A percentile compares a stretch with the other conserved stretches of the same genome.
Evolutionary conservation across 2,888 invertebrate genomes (phyloP).

Genomic region (Dusona sp.): DNA sequence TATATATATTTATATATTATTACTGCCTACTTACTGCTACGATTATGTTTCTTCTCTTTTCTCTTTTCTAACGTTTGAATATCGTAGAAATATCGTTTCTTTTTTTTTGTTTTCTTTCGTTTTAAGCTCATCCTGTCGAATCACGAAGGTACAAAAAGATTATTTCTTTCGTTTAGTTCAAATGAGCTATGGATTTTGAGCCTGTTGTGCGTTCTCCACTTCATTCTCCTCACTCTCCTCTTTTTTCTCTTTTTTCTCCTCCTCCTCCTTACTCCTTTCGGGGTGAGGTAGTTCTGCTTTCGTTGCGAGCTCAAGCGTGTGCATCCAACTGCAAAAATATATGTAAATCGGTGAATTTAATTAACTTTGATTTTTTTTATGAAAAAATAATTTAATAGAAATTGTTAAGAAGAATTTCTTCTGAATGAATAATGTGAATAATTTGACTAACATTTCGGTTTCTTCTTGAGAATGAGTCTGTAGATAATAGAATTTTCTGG

Average conservation of each 20-base stretch:
- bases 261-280: constrained; percentile 68
- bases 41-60: constrained; percentile 68
- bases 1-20: constrained; percentile 63
- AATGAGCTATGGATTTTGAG: constrained; percentile 74
- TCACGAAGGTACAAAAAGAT: constrained; percentile 73
- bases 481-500: constrained; percentile 85
- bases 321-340: constrained; percentile 84
- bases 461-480: constrained; percentile 85
- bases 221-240: constrained; percentile 68
- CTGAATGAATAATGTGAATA: not conserved
- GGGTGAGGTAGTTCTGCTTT: constrained; percentile 84
- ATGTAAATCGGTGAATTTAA: not conserved
- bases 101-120: constrained; percentile 61
- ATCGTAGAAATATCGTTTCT: not conserved
- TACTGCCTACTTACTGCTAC: constrained; percentile 79
- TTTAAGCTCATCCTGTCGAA: constrained; percentile 77
- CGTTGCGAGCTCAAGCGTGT: constrained; percentile 84
- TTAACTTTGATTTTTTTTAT: not conserved
- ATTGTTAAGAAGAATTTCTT: not conserved
- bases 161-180: constrained; percentile 67
- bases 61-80: constrained; percentile 10
- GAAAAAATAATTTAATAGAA: not conserved
- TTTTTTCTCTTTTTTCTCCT: constrained; percentile 70
- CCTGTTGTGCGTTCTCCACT: constrained; percentile 75
- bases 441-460: constrained; percentile 82